These are phyloP conservation scores for Pelodiscus sinensis DNA, from an alignment of 2,113 vertebrate species.

Conservation along the genomic window DNA sequence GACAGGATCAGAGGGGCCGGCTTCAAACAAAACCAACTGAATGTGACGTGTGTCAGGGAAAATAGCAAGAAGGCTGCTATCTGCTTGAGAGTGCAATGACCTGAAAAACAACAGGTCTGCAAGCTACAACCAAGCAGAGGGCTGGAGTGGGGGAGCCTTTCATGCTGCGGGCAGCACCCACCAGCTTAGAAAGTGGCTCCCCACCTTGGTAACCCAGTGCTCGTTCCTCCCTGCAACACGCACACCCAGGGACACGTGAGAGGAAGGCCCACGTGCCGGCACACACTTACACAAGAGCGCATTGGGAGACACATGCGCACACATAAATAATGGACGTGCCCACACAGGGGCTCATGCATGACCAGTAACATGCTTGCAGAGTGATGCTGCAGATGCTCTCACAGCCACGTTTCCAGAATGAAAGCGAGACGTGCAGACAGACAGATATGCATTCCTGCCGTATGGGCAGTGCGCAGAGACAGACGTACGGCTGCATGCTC, in stretches of 20 bases:
- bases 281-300: neutral
- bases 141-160: slow-evolving; percentile 31
- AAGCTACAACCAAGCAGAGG: slow-evolving; percentile 55
- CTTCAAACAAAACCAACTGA: slow-evolving; percentile 79
- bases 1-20: slow-evolving; percentile 84
- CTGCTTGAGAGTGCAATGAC: slow-evolving; percentile 80
- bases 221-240: neutral
- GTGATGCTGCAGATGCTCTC: neutral
- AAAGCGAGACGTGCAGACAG: neutral
- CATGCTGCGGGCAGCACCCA: neutral
- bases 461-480: neutral
- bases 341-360: neutral
- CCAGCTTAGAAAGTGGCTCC: neutral
- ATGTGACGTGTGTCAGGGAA: slow-evolving; percentile 84
- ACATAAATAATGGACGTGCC: fast-evolving
- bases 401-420: neutral
- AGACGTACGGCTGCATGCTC: fast-evolving
- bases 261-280: fast-evolving
- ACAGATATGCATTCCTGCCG: neutral
- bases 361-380: neutral
- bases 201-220: neutral
- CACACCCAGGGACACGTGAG: neutral
- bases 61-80: slow-evolving; percentile 81
- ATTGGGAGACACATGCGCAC: neutral
- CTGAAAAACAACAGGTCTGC: slow-evolving; percentile 87